phyloP scores from a whole-genome alignment of 2,113 vertebrate genomes.

The Prunella himalayana region DNA sequence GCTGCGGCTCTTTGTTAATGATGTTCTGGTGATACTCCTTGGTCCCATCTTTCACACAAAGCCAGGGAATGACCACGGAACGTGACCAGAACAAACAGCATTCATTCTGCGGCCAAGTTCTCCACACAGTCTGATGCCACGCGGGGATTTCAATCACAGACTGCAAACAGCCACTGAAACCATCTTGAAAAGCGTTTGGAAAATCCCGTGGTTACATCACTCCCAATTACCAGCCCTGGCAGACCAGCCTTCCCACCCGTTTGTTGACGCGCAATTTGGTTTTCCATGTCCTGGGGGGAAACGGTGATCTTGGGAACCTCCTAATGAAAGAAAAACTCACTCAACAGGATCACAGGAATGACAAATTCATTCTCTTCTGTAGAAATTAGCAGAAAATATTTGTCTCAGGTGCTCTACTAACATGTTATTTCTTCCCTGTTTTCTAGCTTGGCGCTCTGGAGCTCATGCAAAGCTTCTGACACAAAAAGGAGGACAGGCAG shows the following conservation, averaged over 20 bases:
- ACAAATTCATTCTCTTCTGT: neutral
- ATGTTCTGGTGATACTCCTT: neutral
- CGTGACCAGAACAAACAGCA: neutral
- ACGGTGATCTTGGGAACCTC: neutral
- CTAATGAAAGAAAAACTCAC: neutral
- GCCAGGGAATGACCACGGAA: accelerated
- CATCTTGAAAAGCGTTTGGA: neutral
- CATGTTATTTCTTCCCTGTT: neutral
- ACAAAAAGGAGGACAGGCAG: neutral
- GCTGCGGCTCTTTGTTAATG: neutral
- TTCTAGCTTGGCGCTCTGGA: neutral
- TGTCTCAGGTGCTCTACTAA: neutral
- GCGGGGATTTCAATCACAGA: neutral
- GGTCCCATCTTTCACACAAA: neutral
- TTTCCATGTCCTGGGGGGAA: neutral
- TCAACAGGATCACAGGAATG: neutral
- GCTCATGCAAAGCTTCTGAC: neutral
- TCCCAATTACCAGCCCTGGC: neutral
- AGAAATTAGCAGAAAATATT: neutral
- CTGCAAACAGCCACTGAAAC: neutral
- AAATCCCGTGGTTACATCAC: neutral
- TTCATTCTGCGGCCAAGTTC: neutral
- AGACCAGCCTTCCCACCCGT: neutral
- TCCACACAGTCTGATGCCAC: neutral
- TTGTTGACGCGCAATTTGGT: neutral